phyloP scores from a whole-genome alignment of 92 coral and sea anemone species.

The Paramuricea clavata region DNA sequence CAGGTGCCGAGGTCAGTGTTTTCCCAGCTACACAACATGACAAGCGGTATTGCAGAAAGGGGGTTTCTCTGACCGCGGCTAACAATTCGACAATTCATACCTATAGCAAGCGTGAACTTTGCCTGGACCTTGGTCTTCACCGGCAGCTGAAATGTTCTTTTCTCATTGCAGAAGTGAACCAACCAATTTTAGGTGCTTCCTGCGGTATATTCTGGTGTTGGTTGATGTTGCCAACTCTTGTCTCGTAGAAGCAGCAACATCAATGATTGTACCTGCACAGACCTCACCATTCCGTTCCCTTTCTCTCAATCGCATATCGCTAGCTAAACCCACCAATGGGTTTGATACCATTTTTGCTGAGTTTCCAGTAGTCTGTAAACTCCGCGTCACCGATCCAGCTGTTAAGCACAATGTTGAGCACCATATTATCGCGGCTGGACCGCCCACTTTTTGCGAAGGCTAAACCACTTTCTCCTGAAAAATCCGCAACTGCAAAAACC shows the following conservation, averaged over 20 bases:
- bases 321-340: not conserved
- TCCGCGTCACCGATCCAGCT: not conserved
- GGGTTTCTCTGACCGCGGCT: not conserved
- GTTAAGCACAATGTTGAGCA: constrained; percentile 28
- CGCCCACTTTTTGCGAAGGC: constrained; percentile 25
- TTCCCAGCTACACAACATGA: not conserved
- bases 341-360: not conserved
- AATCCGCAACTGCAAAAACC: not conserved
- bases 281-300: not conserved
- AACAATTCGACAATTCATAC: constrained; percentile 15
- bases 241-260: not conserved
- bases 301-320: not conserved
- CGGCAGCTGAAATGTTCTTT: no score
- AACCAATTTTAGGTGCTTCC: no score
- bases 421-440: constrained; percentile 11
- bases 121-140: constrained; percentile 25
- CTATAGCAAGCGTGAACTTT: not conserved
- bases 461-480: constrained; percentile 1
- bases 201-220: not conserved
- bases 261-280: not conserved
- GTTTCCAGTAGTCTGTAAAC: constrained; percentile 8
- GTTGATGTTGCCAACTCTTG: not conserved
- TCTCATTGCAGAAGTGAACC: no score
- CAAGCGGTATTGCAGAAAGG: not conserved
- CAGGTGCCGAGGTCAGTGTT: not conserved